Percentiles rank a stretch among this genome's conserved stretches.
These are phyloP conservation scores for Gymnarchus niloticus DNA, from an alignment of 2,113 vertebrate genomes.

Conservation along the genomic window DNA sequence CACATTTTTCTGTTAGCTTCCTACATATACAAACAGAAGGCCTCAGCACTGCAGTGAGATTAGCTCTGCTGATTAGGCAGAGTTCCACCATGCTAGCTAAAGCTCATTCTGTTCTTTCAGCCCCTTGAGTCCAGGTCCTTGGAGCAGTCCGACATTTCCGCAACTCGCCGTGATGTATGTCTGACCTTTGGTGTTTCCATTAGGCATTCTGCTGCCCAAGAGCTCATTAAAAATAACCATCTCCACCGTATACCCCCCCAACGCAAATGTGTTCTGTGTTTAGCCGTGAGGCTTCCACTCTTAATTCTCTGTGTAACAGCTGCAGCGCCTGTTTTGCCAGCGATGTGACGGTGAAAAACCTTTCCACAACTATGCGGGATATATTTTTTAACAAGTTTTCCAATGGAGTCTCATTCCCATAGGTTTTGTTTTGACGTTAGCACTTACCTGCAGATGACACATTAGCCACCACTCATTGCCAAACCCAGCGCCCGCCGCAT, in stretches of 20 bases:
- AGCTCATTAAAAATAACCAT: slow-evolving; percentile 70
- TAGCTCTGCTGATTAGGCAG: slow-evolving; percentile 36
- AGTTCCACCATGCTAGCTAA: slow-evolving; percentile 13
- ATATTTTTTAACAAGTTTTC: not conserved
- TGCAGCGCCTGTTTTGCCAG: not conserved
- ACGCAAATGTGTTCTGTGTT: not conserved
- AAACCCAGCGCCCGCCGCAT: not conserved
- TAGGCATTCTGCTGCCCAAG: slow-evolving; percentile 49
- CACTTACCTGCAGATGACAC: not conserved
- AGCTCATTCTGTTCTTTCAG: slow-evolving; percentile 31
- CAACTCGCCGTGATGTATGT: slow-evolving; percentile 66
- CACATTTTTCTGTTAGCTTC: not conserved
- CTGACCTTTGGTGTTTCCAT: slow-evolving; percentile 73
- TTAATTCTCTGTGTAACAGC: slow-evolving; percentile 17
- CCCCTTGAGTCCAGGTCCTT: slow-evolving; percentile 34
- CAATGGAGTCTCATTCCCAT: not conserved
- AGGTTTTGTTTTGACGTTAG: too few relatives aligned
- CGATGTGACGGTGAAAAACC: too few relatives aligned
- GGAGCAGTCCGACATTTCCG: slow-evolving; percentile 54
- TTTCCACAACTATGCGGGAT: not conserved
- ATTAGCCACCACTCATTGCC: not conserved
- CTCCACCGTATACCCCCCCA: slow-evolving; percentile 25
- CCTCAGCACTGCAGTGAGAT: slow-evolving; percentile 30
- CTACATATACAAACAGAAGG: slow-evolving; percentile 22
- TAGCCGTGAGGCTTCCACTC: not conserved